Evolutionary conservation across 2,888 invertebrate species (phyloP), one percentile per base, ranked within the genome.

Genomic region (Caenorhabditis afra): DNA sequence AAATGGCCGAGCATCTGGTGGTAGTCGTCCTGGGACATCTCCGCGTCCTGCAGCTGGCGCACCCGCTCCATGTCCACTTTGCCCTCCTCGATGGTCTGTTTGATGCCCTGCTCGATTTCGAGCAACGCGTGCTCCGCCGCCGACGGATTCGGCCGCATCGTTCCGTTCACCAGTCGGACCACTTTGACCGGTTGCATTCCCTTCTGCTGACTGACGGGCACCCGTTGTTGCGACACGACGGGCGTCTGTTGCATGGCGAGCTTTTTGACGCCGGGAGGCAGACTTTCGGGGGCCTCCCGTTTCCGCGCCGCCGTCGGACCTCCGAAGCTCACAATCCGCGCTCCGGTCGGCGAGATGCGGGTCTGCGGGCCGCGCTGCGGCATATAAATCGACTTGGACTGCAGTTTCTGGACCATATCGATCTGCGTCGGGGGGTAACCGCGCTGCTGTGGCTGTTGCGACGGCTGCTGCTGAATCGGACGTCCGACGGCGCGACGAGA

Each of bases 321-420:
- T 8, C 50, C 62, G n/a, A 80, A 57, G 41, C 71, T 71, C 12
- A 80, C 75, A 16, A 80, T 71, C 39, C 80, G n/a, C 1, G 80
- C 80, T 11, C 80, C 80, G 14, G 73, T 68, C 7, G 80, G 80
- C 14, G 80, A 75, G 16, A 80, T 76, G 1, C 80, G 29, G 3
- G 73, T 73, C 12, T 50, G 64, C 22, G 79, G 58, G 3, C 58
- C 10, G 39, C 57, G 67, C 11, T 45, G 66, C 11, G 66, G 64
- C 67, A 78, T 62, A 39, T 79, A 79, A 11, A 74, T 49, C 41
- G 45, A 59, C 18, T 79, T 79, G 16, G 39, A 64, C 18, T 74
- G 73, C 50, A 79, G 18, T 23, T 74, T 73, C 29, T 73, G 73
- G 37, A 73, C 67, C 53, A 73, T 70, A 44, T 74, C 79, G 58